Conservation (phyloP, 2,888 invertebrate species). For the Drosophila subquinaria region DNA sequence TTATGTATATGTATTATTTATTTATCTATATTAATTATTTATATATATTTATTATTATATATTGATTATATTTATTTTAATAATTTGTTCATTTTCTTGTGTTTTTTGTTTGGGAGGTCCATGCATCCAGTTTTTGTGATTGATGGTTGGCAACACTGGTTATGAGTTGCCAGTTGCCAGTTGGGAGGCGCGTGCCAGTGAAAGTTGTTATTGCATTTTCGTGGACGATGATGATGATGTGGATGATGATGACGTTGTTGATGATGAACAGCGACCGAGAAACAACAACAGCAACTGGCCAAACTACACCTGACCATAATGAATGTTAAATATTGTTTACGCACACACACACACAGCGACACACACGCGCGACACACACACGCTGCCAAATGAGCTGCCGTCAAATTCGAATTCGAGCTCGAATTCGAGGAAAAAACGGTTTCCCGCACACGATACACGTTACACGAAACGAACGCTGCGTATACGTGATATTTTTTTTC, state of each 20-base stretch:
- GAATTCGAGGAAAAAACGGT: constrained; percentile 54
- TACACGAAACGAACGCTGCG: constrained; percentile 27
- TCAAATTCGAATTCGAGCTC: background rate
- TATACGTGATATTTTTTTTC: constrained; percentile 57
- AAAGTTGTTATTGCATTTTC: constrained; percentile 77
- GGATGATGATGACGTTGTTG: constrained; percentile 14
- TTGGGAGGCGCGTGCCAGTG: constrained; percentile 62
- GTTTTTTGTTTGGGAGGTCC: background rate
- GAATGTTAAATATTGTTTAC: constrained; percentile 67
- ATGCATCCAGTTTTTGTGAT: background rate
- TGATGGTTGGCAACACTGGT: constrained; percentile 1
- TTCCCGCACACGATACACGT: constrained; percentile 15
- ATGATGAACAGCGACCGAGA: constrained; percentile 30
- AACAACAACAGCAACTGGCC: constrained; percentile 44
- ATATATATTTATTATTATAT: no score
- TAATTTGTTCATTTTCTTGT: background rate
- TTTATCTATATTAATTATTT: no score
- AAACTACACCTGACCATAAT: constrained; percentile 68
- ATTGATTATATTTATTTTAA: no score
- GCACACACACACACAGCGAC: constrained; percentile 19
- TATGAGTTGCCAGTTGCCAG: background rate
- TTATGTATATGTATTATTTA: no score
- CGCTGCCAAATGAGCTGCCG: no score
- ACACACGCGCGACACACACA: background rate
- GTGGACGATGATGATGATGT: constrained; percentile 10